phyloP scores from a whole-genome alignment of 2,888 invertebrate genomes.

The Euclidia mi region DNA sequence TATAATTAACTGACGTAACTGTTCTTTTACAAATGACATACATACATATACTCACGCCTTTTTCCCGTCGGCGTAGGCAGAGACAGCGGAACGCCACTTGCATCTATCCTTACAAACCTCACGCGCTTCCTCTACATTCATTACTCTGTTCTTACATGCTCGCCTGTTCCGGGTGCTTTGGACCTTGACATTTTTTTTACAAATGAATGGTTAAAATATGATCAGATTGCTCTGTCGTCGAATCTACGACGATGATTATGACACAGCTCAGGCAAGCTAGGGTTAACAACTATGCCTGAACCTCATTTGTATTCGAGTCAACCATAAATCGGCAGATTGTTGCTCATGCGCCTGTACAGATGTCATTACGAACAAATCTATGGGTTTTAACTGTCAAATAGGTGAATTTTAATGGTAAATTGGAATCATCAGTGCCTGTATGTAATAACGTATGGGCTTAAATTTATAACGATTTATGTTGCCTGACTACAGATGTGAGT shows the following conservation, averaged over 20 bases:
- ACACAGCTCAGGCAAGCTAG: not conserved
- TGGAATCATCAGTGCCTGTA: slow-evolving; percentile 37
- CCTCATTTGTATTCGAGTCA: slow-evolving; percentile 78
- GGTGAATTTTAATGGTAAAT: slow-evolving; percentile 47
- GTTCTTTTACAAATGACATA: too few relatives aligned
- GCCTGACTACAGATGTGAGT: slow-evolving; percentile 4
- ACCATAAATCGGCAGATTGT: slow-evolving; percentile 78
- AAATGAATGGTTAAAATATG: too few relatives aligned
- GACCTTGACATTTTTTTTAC: too few relatives aligned
- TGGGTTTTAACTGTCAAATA: slow-evolving; percentile 55
- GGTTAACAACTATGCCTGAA: slow-evolving; percentile 72
- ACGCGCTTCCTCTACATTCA: too few relatives aligned
- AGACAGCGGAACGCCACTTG: too few relatives aligned
- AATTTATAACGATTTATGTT: slow-evolving; percentile 34
- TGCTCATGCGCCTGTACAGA: slow-evolving; percentile 52
- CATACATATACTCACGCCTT: too few relatives aligned
- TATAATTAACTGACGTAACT: not conserved
- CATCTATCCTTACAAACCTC: too few relatives aligned
- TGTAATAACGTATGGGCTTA: slow-evolving; percentile 37
- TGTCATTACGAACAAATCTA: slow-evolving; percentile 63
- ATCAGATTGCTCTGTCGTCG: too few relatives aligned
- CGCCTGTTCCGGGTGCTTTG: too few relatives aligned
- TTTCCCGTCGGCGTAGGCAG: too few relatives aligned
- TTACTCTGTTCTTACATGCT: too few relatives aligned
- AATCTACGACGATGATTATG: not conserved